Base-by-base conservation (phyloP, 2,888 invertebrate genomes). In the Mongoloraphidia duomilia region DNA sequence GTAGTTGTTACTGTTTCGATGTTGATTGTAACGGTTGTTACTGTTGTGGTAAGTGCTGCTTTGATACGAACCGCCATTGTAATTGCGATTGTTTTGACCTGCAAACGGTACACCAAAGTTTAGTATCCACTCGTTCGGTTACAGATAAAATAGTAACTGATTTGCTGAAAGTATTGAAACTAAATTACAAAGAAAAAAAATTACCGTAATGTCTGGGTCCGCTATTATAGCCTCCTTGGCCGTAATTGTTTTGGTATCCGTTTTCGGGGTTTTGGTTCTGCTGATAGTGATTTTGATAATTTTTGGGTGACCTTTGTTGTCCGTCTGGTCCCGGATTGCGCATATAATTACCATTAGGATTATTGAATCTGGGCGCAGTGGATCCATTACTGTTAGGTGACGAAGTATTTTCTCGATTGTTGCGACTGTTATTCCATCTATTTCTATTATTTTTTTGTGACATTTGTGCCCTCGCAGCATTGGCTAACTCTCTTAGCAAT, bases 401-500 rank as follows among this genome's bases (percentile, higher is more conserved):
- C 55, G 67, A 69, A 53, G 69, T 71, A 57, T 72, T 71, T 56
- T 74, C 77, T 54, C 76, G 73, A 54, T 76, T 75, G 61, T 77
- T 76, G 79, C 80, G 80, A 53, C 76, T 76, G 55, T 75, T 78
- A 52, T 71, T 74, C 53, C 72, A 77, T 33, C 62, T 57, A n/a
- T 44, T 53, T n/a, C 60, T 55, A 44, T 58, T 57, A 50, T 59
- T 63, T 48, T 60, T 60, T 46, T 67, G 67, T 13, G 64, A 68
- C 50, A 59, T 60, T 48, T 67, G 67, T 17, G 64, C 68, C 48
- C 71, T 69, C 59, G 74, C 74, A 61, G 65, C 73, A 60, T 66
- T 73, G 0, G 84, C 84, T 69, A 92, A 71, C 55, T 90, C 88
- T 43, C 74, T 69, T n/a, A 94, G 71, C 59, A 84, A 82, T 1